Base-by-base conservation (phyloP, 64 coral and sea anemone species). In the Stichodactyla helianthus region DNA sequence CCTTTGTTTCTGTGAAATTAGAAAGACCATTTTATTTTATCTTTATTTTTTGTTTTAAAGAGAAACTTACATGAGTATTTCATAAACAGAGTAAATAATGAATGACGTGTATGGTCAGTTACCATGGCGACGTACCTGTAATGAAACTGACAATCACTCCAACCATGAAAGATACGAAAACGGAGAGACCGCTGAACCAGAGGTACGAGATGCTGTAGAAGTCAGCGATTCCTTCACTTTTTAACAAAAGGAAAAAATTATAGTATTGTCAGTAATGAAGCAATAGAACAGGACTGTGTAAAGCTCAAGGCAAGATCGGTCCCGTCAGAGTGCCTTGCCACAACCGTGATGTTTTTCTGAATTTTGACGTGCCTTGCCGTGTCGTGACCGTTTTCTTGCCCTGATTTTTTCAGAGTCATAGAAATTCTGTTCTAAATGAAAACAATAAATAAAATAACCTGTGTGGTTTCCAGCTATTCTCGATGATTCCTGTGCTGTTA, bases 161-260 rank as follows among this genome's bases (percentile, higher is more conserved):
- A 71, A 94, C 85, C 54, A 77, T 50, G 62, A 94, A 94, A 11
- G 88, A 51, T 2, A 86, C 81, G 10, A 94, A 64, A 22, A 94
- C 93, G 0, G 93, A 94, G 71, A 94, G 79, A 53, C 88, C 93
- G 67, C 88, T 88, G 58, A 94, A 91, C 93, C 93, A 94, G 4
- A 94, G 85, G 26, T 94, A 94, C 4, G 92, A 94, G 86, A 94
- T 94, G 59, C 92, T 94, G 84, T 90, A 94, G 84, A 94, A 94
- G 84, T 94, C 86, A 77, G 93, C 93, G 5, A 94, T 91, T 23
- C 82, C 64, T 10, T 77, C 89, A 80, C 93, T 94, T 16, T 6
- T 19, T 19, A 50, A 10, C 20, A 60, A 25, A 25, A 9, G 53
- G 15, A 55, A 83, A 56, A 55, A 15, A 54, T 13, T 9, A 83